These are phyloP conservation scores for Brachyopa scutellaris DNA, from an alignment of 2,888 invertebrate species.

Conservation along the genomic window DNA sequence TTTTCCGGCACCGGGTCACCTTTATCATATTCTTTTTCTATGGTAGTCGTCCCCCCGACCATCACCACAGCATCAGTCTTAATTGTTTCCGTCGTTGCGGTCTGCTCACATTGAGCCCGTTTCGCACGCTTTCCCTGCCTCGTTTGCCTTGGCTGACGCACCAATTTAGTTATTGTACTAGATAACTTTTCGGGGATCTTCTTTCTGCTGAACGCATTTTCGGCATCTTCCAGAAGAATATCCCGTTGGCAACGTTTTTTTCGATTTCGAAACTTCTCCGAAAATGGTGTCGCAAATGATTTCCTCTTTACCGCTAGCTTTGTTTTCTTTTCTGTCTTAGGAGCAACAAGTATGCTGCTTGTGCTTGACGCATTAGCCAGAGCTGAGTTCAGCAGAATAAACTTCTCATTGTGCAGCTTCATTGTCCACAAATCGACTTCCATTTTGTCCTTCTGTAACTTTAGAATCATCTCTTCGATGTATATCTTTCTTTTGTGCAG, in stretches of 20 bases:
- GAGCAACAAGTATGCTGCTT: neutral
- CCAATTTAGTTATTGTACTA: constrained; percentile 23
- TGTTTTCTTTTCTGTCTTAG: constrained; percentile 16
- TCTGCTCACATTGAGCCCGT: neutral
- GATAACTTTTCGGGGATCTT: neutral
- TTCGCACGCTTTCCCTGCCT: too few species aligned
- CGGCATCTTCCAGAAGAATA: constrained; percentile 57
- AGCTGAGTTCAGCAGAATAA: constrained; percentile 77
- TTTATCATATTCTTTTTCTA: neutral
- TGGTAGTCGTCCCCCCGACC: neutral
- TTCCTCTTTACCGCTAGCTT: constrained; percentile 13
- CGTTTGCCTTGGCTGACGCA: neutral
- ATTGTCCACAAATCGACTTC: constrained; percentile 78
- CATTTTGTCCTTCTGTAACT: constrained; percentile 80
- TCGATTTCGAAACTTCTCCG: constrained; percentile 58
- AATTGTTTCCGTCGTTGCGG: neutral
- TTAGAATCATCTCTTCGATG: constrained; percentile 80
- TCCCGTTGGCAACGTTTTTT: constrained; percentile 70
- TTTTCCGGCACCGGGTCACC: neutral
- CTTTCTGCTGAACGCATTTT: constrained; percentile 7
- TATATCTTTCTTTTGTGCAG: constrained; percentile 79
- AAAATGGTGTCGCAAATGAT: constrained; percentile 35
- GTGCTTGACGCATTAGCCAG: constrained; percentile 72
- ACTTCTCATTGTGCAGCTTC: constrained; percentile 79
- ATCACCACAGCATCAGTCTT: constrained; percentile 4